Evolutionary conservation across 2,797 vertebrate genomes (phyloP).

Genomic region (Gymnopithys bicolor): DNA sequence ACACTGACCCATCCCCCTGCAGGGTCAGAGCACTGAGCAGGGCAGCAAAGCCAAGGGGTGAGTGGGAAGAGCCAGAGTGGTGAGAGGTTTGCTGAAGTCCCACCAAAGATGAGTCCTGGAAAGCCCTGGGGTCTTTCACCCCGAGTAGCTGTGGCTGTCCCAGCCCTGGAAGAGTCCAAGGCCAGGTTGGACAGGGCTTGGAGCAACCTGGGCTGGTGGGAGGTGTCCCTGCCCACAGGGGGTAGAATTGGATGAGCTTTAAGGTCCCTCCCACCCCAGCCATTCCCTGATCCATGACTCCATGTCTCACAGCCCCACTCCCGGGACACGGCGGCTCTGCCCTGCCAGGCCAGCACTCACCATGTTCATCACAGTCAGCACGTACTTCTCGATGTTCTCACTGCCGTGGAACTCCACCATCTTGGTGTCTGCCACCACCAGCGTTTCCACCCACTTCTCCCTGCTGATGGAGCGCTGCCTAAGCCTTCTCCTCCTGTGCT

Average conservation of each 20-base stretch:
- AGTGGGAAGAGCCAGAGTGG: background rate
- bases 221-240: background rate
- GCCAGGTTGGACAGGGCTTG: accelerated
- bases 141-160: background rate
- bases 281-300: accelerated
- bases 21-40: background rate
- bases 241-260: background rate
- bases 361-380: conserved; percentile 97
- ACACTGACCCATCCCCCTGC: accelerated
- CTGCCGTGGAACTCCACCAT: conserved; percentile 95
- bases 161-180: background rate
- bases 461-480: conserved; percentile 88
- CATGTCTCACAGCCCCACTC: background rate
- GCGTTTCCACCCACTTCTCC: conserved; percentile 97
- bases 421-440: conserved; percentile 95
- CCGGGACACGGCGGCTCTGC: background rate
- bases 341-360: conserved; percentile 77
- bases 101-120: background rate
- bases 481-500: conserved; percentile 74
- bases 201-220: accelerated
- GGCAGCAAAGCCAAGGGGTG: accelerated
- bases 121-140: background rate
- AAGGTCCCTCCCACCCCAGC: background rate
- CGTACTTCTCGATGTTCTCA: conserved; percentile 86
- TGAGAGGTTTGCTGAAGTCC: background rate